Conservation (phyloP, 2,888 invertebrate genomes). For the Rotaria magnacalcarata region DNA sequence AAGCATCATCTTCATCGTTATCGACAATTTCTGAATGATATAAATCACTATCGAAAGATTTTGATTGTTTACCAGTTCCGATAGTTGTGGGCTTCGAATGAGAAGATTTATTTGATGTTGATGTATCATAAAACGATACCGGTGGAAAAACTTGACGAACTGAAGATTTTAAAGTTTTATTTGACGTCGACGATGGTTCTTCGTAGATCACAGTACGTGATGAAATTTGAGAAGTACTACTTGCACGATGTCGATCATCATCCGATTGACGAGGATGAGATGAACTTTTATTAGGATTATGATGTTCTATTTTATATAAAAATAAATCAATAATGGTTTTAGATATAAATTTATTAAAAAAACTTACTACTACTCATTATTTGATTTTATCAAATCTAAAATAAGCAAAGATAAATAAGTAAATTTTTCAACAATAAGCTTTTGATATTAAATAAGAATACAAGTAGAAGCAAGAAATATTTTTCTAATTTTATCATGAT, state of each 20-base stretch:
- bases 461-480: too few relatives aligned
- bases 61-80: neutral
- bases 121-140: neutral
- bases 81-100: neutral
- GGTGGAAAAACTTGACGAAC: neutral
- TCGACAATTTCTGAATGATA: constrained; percentile 24
- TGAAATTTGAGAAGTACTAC: neutral
- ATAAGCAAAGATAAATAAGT: too few relatives aligned
- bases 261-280: neutral
- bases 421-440: too few relatives aligned
- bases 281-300: neutral
- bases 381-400: neutral
- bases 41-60: neutral
- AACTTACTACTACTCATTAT: neutral
- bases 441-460: too few relatives aligned
- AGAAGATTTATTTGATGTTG: neutral
- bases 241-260: neutral
- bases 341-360: neutral
- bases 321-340: neutral
- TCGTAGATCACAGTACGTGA: constrained; percentile 22
- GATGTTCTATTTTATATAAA: neutral
- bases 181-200: constrained; percentile 5
- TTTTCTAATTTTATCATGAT: too few relatives aligned
- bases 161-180: neutral
- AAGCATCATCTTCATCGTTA: neutral